These are phyloP conservation scores for Oryzias woworae DNA, from an alignment of 2,113 vertebrate genomes.

Conservation along the genomic window DNA sequence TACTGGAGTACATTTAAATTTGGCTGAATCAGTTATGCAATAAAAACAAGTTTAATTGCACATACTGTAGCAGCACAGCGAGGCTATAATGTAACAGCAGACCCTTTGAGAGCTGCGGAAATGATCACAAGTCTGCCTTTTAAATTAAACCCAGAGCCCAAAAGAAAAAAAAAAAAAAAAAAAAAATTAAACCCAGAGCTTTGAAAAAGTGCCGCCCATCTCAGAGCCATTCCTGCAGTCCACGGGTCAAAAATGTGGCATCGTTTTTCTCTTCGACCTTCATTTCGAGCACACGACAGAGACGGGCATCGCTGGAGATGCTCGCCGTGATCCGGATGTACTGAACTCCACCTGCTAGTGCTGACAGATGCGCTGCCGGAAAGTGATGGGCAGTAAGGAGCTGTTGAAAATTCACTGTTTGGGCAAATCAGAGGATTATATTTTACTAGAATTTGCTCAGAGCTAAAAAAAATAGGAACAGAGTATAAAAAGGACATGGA, in stretches of 20 bases:
- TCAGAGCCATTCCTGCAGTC: conserved; percentile 40
- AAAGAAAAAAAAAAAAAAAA: no score
- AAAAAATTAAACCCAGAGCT: conserved; percentile 52
- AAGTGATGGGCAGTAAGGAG: conserved; percentile 53
- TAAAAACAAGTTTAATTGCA: conserved; percentile 57
- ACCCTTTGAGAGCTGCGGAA: conserved; percentile 56
- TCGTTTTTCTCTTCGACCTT: background rate
- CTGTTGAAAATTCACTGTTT: conserved; percentile 68
- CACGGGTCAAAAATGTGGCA: conserved; percentile 58
- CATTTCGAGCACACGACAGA: conserved; percentile 35
- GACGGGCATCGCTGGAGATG: conserved; percentile 50
- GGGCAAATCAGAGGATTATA: conserved; percentile 60
- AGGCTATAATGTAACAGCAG: conserved; percentile 35
- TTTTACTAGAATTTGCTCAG: conserved; percentile 43
- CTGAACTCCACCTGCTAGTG: conserved; percentile 64
- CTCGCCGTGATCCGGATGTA: conserved; percentile 60
- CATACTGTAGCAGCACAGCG: conserved; percentile 25
- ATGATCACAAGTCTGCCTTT: conserved; percentile 47
- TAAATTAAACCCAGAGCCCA: conserved; percentile 50
- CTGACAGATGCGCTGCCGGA: conserved; percentile 44
- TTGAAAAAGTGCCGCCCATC: conserved; percentile 47
- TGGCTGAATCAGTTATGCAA: conserved; percentile 50
- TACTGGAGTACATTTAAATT: conserved; percentile 54
- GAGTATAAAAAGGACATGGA: conserved; percentile 34
- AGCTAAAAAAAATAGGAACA: conserved; percentile 28